These are phyloP conservation scores for Cyclina sinensis DNA, from an alignment of 1,140 invertebrate species.

Conservation along the genomic window DNA sequence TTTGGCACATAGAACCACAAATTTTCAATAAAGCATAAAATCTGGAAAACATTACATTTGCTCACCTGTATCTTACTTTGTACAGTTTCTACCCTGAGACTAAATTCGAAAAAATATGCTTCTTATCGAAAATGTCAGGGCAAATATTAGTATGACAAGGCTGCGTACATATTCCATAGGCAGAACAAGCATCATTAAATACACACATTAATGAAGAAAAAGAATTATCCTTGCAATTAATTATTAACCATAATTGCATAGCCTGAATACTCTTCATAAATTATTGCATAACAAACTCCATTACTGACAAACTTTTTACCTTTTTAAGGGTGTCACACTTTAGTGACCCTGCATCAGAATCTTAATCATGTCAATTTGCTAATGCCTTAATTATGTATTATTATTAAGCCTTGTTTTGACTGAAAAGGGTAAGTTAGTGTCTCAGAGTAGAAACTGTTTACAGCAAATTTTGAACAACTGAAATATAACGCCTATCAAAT, in stretches of 20 bases:
- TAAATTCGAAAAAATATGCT: background rate
- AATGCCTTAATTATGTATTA: background rate
- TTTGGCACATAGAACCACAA: background rate
- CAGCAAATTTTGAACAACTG: conserved; percentile 26
- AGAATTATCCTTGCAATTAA: too few species aligned
- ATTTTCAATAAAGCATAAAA: conserved; percentile 9
- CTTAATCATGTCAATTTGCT: background rate
- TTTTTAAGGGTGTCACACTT: too few species aligned
- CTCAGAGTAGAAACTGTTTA: conserved; percentile 46
- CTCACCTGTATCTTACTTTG: conserved; percentile 28
- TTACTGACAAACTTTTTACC: too few species aligned
- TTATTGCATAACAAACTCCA: too few species aligned
- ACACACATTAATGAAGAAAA: too few species aligned
- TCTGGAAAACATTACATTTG: conserved; percentile 9
- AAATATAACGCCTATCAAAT: conserved; percentile 32
- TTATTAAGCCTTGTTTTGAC: background rate
- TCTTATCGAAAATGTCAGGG: conserved; percentile 1
- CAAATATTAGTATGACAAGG: too few species aligned
- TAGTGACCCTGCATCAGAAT: too few species aligned
- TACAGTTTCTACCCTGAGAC: conserved; percentile 42
- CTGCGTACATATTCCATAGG: too few species aligned
- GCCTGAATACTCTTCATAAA: too few species aligned
- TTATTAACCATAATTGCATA: too few species aligned
- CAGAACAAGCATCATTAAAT: too few species aligned
- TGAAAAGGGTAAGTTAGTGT: background rate